Evolutionary conservation across 1,140 invertebrate species (phyloP).

Genomic region (Sipha flava): DNA sequence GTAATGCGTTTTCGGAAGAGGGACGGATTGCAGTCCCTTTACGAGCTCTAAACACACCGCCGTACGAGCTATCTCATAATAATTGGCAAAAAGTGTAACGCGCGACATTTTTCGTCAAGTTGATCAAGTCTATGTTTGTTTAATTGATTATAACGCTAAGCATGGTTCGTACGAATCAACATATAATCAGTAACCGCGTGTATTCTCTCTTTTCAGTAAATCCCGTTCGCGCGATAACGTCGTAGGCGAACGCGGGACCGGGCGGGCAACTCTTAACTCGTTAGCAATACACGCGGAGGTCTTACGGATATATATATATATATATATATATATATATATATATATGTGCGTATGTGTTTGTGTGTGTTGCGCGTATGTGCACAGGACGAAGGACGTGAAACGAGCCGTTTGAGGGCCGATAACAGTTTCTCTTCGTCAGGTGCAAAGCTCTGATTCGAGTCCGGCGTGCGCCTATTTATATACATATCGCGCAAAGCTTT

Average conservation of each 20-base stretch:
- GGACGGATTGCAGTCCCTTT: too few species aligned
- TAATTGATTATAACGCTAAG: neutral
- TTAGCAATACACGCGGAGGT: neutral
- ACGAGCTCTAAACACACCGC: too few species aligned
- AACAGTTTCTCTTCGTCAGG: slow-evolving; percentile 11
- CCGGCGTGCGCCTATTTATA: too few species aligned
- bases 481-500: too few species aligned
- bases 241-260: too few species aligned
- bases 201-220: neutral
- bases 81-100: neutral
- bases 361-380: too few species aligned
- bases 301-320: too few species aligned
- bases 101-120: neutral
- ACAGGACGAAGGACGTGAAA: neutral
- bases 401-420: neutral
- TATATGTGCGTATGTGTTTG: too few species aligned
- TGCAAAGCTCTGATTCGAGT: neutral
- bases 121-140: neutral
- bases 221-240: neutral
- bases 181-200: neutral
- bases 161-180: too few species aligned
- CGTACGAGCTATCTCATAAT: too few species aligned
- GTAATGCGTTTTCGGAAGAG: too few species aligned
- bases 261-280: neutral
- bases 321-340: too few species aligned